These are phyloP conservation scores for Camelus dromedarius DNA, from an alignment of 2,113 vertebrate species.

Conservation along the genomic window DNA sequence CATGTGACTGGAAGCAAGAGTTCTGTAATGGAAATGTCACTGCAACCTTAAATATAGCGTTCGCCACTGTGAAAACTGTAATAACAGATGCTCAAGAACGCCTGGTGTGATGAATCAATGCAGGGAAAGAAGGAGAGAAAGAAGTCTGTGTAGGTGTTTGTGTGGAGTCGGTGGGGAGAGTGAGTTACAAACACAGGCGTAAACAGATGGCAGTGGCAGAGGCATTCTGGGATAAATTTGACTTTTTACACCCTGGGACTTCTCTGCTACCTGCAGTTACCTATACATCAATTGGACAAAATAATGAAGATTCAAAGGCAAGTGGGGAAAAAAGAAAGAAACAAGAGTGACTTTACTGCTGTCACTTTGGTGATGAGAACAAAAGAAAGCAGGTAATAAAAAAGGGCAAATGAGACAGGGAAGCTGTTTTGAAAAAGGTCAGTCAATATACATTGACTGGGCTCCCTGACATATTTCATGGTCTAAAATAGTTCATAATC, in stretches of 20 bases:
- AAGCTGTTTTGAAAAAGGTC: slow-evolving; percentile 45
- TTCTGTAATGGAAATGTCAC: slow-evolving; percentile 66
- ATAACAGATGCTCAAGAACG: slow-evolving; percentile 63
- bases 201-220: slow-evolving; percentile 4
- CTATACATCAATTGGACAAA: slow-evolving; percentile 35
- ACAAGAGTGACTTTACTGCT: not conserved
- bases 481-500: not conserved
- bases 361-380: slow-evolving; percentile 30
- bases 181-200: not conserved
- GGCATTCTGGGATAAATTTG: not conserved
- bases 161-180: accelerated
- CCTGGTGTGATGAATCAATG: slow-evolving; percentile 61
- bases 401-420: slow-evolving; percentile 24
- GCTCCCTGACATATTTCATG: not conserved
- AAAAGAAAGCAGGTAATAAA: slow-evolving; percentile 58
- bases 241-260: slow-evolving; percentile 1
- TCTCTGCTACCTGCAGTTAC: slow-evolving; percentile 30
- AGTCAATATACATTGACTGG: not conserved
- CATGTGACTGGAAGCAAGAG: slow-evolving; percentile 63
- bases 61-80: slow-evolving; percentile 41
- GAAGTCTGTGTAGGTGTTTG: not conserved
- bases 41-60: slow-evolving; percentile 71
- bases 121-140: slow-evolving; percentile 43
- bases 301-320: slow-evolving; percentile 54
- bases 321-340: not conserved